Base-by-base conservation (phyloP, 1,140 invertebrate genomes). In the Plectrocnemia conspersa region DNA sequence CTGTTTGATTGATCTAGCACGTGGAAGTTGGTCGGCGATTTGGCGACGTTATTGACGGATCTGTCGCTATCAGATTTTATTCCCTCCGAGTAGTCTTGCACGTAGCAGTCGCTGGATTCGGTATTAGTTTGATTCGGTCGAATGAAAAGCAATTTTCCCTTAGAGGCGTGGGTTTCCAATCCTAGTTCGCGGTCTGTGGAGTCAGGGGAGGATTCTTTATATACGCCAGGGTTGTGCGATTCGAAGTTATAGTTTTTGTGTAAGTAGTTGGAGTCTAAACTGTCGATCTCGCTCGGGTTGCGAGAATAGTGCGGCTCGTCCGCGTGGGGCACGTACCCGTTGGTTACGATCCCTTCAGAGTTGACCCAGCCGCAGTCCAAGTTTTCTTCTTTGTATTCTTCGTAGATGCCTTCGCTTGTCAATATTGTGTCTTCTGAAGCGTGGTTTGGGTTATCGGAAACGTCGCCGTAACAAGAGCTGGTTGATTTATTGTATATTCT, bases 201-300 rank as follows among this genome's bases (percentile, higher is more conserved):
- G 38, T 75, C 72, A 18, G 73, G 71, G 33, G 74, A 73, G 48
- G 70, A 71, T 32, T 72, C 71, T 65, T 75, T 74, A 52, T 71
- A 74, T 60, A 32, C 33, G 9, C 60, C 65, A 63, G 68, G 68
- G 47, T 64, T 60, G 61, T 56, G 27, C 10, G 66, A 73, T 52
- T 75, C 73, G 62, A 76, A 75, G 58, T 75, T 74, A 35, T 74
- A 76, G 63, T 75, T 72, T 62, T 80, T 76, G 62, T 80, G 76
- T 22, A 81, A 79, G 65, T 81, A 82, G 61, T 81, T 80, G n/a
- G 79, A 82, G 63, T 82, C 80, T 44, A 82, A 71, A 63, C 79
- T 82, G 64, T 82, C 79, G 49, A 81, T 79, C 65, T 81, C 80
- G 61, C 79, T 80, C 18, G 71, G 72, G 55, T 74, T 73, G 9